phyloP scores from a whole-genome alignment of 2,797 vertebrate genomes.

The Sciaenops ocellatus region DNA sequence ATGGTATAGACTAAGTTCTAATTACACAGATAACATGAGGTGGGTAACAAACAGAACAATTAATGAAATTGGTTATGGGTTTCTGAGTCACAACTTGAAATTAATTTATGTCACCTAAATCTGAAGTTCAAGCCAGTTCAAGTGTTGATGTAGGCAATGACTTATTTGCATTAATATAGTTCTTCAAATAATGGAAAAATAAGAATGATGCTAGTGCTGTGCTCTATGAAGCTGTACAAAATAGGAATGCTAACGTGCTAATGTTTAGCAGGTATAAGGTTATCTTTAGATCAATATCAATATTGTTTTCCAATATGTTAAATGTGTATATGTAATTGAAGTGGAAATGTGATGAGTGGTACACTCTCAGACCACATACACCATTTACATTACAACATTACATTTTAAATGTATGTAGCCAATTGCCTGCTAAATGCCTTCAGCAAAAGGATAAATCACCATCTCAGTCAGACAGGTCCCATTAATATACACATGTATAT shows the following conservation, averaged over 20 bases:
- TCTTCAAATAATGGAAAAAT: not conserved
- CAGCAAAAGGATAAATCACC: not conserved
- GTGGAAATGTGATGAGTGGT: not conserved
- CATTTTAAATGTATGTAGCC: not conserved
- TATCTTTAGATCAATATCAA: too few species aligned
- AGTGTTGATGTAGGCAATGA: not conserved
- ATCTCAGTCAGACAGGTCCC: not conserved
- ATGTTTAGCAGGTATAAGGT: not conserved
- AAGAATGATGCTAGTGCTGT: not conserved
- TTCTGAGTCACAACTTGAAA: not conserved
- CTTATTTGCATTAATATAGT: not conserved
- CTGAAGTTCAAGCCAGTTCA: too few species aligned
- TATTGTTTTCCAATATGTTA: too few species aligned
- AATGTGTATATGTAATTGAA: too few species aligned
- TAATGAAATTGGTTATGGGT: not conserved
- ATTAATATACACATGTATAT: constrained; percentile 6
- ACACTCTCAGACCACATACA: too few species aligned
- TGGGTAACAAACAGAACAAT: not conserved
- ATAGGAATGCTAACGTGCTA: too few species aligned
- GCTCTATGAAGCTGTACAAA: too few species aligned
- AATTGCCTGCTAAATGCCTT: not conserved
- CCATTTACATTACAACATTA: too few species aligned
- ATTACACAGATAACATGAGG: not conserved
- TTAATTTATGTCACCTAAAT: not conserved
- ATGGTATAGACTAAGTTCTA: not conserved